Percentiles rank a stretch among this genome's conserved stretches.
These are phyloP conservation scores for Microtus richardsoni DNA, from an alignment of 2,113 vertebrate species.

Conservation along the genomic window DNA sequence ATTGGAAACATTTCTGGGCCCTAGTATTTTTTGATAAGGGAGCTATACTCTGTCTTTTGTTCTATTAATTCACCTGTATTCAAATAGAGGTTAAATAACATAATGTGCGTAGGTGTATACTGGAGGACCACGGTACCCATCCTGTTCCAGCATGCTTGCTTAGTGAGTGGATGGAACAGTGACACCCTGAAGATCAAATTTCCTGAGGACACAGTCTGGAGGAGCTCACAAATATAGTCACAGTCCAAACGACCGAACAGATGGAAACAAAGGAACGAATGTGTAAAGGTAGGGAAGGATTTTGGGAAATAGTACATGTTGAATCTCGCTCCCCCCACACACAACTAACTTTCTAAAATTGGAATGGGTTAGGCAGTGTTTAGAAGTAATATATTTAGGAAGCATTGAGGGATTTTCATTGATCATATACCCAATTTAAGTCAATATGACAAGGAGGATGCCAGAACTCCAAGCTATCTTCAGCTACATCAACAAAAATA, in stretches of 20 bases:
- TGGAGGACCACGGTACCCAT: background rate
- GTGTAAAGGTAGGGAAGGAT: background rate
- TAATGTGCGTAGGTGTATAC: background rate
- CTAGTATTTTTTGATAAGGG: background rate
- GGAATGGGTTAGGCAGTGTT: background rate
- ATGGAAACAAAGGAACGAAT: background rate
- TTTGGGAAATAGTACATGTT: background rate
- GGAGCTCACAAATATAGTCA: background rate
- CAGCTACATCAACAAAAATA: constrained; percentile 2
- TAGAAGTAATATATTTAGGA: constrained; percentile 31
- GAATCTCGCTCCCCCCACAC: background rate
- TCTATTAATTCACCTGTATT: background rate
- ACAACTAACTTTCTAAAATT: constrained; percentile 45
- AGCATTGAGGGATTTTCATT: constrained; percentile 35
- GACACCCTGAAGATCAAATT: background rate
- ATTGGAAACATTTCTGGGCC: background rate
- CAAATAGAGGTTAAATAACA: background rate
- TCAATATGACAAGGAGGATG: background rate
- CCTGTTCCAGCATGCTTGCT: background rate
- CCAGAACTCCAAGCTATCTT: background rate
- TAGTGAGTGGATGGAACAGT: background rate
- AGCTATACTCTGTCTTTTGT: background rate
- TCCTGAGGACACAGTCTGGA: background rate
- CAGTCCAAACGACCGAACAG: constrained; percentile 14
- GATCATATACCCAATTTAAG: constrained; percentile 1